Conservation (phyloP, 1,140 invertebrate genomes). For the Euglossa dilemma region DNA sequence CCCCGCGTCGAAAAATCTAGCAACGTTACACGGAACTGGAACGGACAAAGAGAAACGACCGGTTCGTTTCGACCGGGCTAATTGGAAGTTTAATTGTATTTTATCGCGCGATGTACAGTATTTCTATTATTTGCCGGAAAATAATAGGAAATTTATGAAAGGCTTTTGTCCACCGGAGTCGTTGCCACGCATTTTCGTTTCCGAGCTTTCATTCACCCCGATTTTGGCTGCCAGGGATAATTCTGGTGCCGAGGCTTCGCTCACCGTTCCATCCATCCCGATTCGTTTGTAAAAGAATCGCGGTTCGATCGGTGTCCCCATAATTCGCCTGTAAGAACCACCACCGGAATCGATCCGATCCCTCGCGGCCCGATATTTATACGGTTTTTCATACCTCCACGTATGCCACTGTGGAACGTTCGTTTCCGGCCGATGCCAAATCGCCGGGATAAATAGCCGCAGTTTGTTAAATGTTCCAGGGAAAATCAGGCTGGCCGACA, state of each 20-base stretch:
- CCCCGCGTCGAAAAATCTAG: neutral
- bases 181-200: neutral
- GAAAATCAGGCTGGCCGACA: slow-evolving; percentile 25
- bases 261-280: neutral
- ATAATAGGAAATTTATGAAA: neutral
- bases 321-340: too few relatives aligned
- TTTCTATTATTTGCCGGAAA: neutral
- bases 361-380: too few relatives aligned
- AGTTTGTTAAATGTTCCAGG: slow-evolving; percentile 33
- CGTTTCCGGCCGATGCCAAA: neutral
- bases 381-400: too few relatives aligned
- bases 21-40: neutral
- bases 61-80: neutral
- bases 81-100: neutral
- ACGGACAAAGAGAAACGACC: neutral
- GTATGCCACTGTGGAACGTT: too few relatives aligned
- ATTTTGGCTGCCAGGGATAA: too few relatives aligned
- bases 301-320: too few relatives aligned
- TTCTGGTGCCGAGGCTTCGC: too few relatives aligned
- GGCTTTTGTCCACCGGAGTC: neutral
- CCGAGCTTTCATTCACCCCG: neutral
- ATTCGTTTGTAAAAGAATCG: too few relatives aligned
- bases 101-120: neutral
- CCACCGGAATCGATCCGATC: too few relatives aligned
- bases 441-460: slow-evolving; percentile 24